phyloP scores from a whole-genome alignment of 1,140 invertebrate species.

The Brachionus calyciflorus region DNA sequence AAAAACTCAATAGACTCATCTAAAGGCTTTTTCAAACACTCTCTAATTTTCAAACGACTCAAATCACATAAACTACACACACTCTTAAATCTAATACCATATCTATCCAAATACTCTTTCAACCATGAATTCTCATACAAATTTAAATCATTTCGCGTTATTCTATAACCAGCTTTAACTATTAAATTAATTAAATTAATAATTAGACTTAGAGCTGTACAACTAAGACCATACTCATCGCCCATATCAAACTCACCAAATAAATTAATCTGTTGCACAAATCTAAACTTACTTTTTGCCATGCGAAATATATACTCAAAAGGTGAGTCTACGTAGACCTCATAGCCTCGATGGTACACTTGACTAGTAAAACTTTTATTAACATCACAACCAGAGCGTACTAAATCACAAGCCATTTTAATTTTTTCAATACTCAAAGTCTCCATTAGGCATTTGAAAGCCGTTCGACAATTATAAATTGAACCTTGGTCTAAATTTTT shows the following conservation, averaged over 20 bases:
- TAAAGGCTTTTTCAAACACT: background rate
- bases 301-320: conserved; percentile 20
- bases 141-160: background rate
- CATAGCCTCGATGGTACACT: background rate
- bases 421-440: conserved; percentile 3
- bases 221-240: background rate
- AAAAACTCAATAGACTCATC: background rate
- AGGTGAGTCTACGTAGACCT: background rate
- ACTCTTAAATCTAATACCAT: background rate
- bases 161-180: conserved; percentile 2
- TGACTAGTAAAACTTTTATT: background rate
- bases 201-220: background rate
- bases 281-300: conserved; percentile 8
- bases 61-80: background rate
- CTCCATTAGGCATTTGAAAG: conserved; percentile 22
- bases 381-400: conserved; percentile 20
- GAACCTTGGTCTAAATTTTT: conserved; percentile 16
- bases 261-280: conserved; percentile 5
- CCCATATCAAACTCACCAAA: background rate
- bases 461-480: background rate
- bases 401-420: conserved; percentile 19
- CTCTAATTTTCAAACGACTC: background rate
- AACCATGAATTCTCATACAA: conserved; percentile 26
- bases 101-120: background rate
- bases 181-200: background rate